Evolutionary conservation across 2,888 invertebrate species (phyloP), one percentile per base, ranked within the genome.

Genomic region (Ochlodes sylvanus): DNA sequence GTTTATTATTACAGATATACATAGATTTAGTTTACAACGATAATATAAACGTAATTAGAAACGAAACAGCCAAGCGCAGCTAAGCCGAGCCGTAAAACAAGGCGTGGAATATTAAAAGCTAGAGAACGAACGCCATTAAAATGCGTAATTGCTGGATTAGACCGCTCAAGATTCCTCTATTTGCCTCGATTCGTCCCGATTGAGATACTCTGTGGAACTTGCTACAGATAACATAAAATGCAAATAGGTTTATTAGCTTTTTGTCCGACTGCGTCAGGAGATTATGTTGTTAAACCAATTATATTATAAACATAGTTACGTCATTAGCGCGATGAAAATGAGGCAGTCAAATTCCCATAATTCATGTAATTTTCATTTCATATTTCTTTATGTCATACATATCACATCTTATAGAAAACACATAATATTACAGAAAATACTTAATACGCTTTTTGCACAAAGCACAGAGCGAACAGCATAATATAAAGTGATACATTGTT

Each of bases 81-180:
- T 83, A 80, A 84, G 81, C 85, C 81, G 72, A 76, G 82, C 85
- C 85, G 87, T 91, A 89, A 90, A 92, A 91, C 90, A 87, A 88
- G 92, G 90, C 88, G 81, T 76, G 80, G 90, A 92, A 92, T 92
- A 92, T 92, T 92, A 92, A 92, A 92, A 92, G 84, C 83, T 81
- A 76, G 71, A 80, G 82, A 85, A 84, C 86, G 87, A 90, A 89
- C 86, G 87, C 90, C 89, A 92, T 93, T 92, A 92, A 92, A 93
- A 92, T 93, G 87, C 90, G 89, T 92, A 93, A 93, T 93, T 93
- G 91, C 89, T 87, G 88, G 92, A 92, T 93, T 93, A 92, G 85
- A 84, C 83, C 87, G 85, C 89, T 87, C 89, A 92, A 93, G 92
- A 93, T 90, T 92, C 89, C 90, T 84, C 85, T 86, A 86, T 87